Conservation (phyloP, 2,797 vertebrate species). For the Bufotes viridis region DNA sequence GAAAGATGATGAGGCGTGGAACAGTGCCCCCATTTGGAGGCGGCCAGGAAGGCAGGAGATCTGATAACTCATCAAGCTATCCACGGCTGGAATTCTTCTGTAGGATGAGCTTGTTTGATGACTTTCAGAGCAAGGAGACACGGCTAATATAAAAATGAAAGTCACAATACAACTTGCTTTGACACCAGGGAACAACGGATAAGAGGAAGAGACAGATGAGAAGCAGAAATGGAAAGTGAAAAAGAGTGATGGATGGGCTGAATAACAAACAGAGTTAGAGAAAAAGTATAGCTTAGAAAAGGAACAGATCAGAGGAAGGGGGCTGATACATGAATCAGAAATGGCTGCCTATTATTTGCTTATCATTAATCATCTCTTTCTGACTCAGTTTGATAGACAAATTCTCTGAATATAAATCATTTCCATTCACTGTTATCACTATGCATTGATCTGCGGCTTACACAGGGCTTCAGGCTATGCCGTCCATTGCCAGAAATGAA, state of each 20-base stretch:
- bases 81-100: slow-evolving; percentile 21
- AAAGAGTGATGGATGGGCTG: slow-evolving; percentile 38
- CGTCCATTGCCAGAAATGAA: neutral
- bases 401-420: slow-evolving; percentile 20
- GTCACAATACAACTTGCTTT: slow-evolving; percentile 21
- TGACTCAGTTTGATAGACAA: neutral
- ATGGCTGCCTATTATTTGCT: slow-evolving; percentile 1
- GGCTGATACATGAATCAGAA: slow-evolving; percentile 10
- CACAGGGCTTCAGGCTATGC: neutral
- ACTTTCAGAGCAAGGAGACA: slow-evolving; percentile 32
- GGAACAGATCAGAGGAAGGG: neutral
- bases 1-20: neutral
- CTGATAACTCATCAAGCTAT: slow-evolving; percentile 36
- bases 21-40: slow-evolving; percentile 9
- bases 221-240: slow-evolving; percentile 53
- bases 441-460: neutral
- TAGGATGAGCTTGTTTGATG: slow-evolving; percentile 47
- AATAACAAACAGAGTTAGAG: slow-evolving; percentile 40
- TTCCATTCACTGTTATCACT: slow-evolving; percentile 1
- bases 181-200: slow-evolving; percentile 32
- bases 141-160: slow-evolving; percentile 54
- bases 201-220: slow-evolving; percentile 39
- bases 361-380: slow-evolving; percentile 6
- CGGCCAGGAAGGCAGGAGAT: neutral
- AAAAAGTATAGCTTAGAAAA: slow-evolving; percentile 13